Conservation (phyloP, 2,888 invertebrate genomes). For the Pheosia tremula region DNA sequence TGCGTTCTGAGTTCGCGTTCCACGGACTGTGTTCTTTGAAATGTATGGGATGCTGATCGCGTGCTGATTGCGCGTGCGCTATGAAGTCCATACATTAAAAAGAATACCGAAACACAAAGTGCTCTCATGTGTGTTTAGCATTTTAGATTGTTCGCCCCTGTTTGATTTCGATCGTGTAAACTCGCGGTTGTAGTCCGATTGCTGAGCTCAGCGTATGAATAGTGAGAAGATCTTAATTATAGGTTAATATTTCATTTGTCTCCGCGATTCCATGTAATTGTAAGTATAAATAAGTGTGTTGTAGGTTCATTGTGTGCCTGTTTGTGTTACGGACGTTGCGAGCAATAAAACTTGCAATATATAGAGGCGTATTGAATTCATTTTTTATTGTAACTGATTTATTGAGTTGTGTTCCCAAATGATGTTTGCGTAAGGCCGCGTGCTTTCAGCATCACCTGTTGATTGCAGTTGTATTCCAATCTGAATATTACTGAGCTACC, state of each 20-base stretch:
- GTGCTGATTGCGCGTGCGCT: too few relatives aligned
- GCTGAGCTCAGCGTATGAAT: background rate
- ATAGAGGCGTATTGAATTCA: slow-evolving; percentile 41
- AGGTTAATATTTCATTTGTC: slow-evolving; percentile 55
- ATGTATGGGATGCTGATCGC: too few relatives aligned
- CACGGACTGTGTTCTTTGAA: too few relatives aligned
- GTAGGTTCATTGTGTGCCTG: slow-evolving; percentile 62
- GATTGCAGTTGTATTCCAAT: slow-evolving; percentile 31
- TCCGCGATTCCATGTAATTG: slow-evolving; percentile 64
- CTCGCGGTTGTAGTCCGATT: too few relatives aligned
- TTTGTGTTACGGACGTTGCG: slow-evolving; percentile 62
- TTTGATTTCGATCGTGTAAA: too few relatives aligned
- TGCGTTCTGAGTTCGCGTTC: too few relatives aligned
- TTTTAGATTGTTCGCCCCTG: too few relatives aligned
- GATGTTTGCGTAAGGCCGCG: slow-evolving; percentile 46
- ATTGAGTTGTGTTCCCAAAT: slow-evolving; percentile 57
- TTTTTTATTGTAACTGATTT: slow-evolving; percentile 49
- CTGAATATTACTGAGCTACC: slow-evolving; percentile 41
- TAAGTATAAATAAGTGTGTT: slow-evolving; percentile 52
- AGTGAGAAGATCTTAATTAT: background rate
- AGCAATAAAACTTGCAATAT: slow-evolving; percentile 74
- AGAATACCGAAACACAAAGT: too few relatives aligned
- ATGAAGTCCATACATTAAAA: too few relatives aligned
- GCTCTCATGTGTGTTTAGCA: too few relatives aligned
- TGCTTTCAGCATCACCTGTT: slow-evolving; percentile 52